phyloP scores from a whole-genome alignment of 2,888 invertebrate genomes.

The Timandra comae region DNA sequence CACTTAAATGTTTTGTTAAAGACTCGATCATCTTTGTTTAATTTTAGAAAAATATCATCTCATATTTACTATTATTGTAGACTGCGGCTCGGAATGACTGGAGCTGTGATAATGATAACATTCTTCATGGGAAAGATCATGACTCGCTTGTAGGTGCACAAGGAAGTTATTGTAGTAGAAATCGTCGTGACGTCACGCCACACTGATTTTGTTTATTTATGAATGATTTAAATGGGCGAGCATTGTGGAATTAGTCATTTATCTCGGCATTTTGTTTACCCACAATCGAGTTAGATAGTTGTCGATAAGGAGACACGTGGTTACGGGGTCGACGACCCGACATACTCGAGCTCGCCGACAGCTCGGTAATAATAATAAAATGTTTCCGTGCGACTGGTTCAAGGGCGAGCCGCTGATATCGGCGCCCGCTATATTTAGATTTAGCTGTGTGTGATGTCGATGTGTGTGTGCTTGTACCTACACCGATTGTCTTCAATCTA shows the following conservation, averaged over 20 bases:
- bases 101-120: no score
- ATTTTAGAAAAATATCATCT: no score
- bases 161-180: constrained; percentile 32
- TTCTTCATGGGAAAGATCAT: no score
- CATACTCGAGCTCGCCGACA: constrained; percentile 75
- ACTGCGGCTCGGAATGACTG: no score
- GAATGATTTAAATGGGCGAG: constrained; percentile 64
- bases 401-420: constrained; percentile 77
- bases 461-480: constrained; percentile 50
- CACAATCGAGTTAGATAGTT: constrained; percentile 77
- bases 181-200: constrained; percentile 50
- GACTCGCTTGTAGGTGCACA: neutral
- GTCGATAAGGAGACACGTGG: constrained; percentile 78
- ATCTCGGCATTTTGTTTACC: constrained; percentile 74
- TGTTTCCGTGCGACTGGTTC: constrained; percentile 78
- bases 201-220: constrained; percentile 55
- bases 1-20: no score
- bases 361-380: constrained; percentile 77
- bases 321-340: constrained; percentile 72
- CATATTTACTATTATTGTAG: no score
- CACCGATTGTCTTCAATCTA: constrained; percentile 49
- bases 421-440: constrained; percentile 76
- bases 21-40: no score
- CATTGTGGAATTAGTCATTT: constrained; percentile 74
- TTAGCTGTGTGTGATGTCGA: constrained; percentile 67